These are phyloP conservation scores for Acanthisitta chloris DNA, from an alignment of 2,113 vertebrate genomes.

Conservation along the genomic window DNA sequence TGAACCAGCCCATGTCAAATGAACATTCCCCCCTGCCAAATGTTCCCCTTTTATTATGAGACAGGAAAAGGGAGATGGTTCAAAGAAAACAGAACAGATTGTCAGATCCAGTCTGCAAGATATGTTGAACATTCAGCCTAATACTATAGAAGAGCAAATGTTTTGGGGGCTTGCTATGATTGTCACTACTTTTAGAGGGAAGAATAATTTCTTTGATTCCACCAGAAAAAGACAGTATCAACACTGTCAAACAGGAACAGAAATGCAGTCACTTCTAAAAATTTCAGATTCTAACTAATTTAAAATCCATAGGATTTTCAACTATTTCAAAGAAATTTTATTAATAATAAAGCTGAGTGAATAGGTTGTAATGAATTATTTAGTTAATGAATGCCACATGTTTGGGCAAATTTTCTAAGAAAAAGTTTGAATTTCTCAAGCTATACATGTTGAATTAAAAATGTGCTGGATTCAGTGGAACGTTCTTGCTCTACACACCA, in stretches of 20 bases:
- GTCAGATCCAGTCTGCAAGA: background rate
- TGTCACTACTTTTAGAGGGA: conserved; percentile 18
- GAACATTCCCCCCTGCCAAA: background rate
- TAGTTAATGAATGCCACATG: background rate
- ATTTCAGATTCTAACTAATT: conserved; percentile 34
- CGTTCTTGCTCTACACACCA: background rate
- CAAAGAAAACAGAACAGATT: conserved; percentile 27
- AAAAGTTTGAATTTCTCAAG: background rate
- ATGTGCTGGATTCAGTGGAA: background rate
- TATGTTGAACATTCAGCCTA: background rate
- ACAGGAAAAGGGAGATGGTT: background rate
- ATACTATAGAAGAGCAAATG: background rate
- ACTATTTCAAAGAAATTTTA: conserved; percentile 42
- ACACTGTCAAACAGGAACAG: conserved; percentile 24
- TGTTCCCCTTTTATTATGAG: background rate
- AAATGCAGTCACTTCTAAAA: conserved; percentile 30
- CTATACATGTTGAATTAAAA: background rate
- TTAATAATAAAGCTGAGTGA: conserved; percentile 43
- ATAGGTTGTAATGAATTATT: conserved; percentile 42
- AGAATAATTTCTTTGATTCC: conserved; percentile 13
- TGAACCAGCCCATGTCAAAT: background rate
- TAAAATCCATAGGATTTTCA: conserved; percentile 39
- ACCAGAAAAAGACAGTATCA: background rate
- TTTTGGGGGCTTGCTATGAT: background rate
- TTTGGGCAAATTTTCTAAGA: background rate